phyloP scores from a whole-genome alignment of 2,113 vertebrate species.

The Sardina pilchardus region DNA sequence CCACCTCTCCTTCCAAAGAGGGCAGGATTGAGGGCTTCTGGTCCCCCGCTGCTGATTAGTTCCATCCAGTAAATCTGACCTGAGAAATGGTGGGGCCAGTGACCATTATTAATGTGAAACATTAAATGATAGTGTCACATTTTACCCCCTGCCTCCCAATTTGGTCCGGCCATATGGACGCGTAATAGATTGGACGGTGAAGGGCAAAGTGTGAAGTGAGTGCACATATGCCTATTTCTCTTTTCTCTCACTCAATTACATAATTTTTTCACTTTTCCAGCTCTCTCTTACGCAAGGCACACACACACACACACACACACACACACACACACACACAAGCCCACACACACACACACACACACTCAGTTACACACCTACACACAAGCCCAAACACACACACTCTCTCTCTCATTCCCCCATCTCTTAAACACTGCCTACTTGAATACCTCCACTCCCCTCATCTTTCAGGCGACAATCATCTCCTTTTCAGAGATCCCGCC shows the following conservation, averaged over 20 bases:
- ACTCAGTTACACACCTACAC: background rate
- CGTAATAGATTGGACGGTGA: background rate
- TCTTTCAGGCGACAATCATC: background rate
- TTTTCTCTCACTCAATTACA: background rate
- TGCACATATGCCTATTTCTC: no score
- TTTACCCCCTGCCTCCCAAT: background rate
- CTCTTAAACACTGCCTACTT: background rate
- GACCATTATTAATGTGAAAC: background rate
- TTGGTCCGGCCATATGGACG: background rate
- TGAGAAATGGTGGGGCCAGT: background rate
- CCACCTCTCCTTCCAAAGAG: background rate
- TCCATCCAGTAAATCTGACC: background rate
- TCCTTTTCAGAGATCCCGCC: background rate
- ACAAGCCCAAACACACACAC: background rate
- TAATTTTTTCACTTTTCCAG: no score
- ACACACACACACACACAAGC: background rate
- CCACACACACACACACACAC: background rate
- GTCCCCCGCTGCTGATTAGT: background rate
- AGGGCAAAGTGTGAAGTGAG: background rate
- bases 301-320: background rate
- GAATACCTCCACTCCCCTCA: background rate
- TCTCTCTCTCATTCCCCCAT: background rate
- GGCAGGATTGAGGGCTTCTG: background rate
- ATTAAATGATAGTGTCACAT: background rate
- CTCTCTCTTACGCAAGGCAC: background rate